Evolutionary conservation across 2,888 invertebrate genomes (phyloP).

Genomic region (Lydus trimaculatus): DNA sequence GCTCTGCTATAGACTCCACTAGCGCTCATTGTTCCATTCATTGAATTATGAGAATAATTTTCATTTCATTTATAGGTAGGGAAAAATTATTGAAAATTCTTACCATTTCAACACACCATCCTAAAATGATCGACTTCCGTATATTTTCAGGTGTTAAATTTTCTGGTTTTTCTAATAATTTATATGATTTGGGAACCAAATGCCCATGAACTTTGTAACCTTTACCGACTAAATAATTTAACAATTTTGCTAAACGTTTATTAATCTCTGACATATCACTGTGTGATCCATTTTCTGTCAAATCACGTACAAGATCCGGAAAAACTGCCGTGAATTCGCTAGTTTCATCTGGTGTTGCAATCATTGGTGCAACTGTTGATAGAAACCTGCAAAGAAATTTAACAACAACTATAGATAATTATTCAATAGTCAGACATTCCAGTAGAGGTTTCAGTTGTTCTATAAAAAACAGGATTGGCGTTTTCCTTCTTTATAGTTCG

Average conservation of each 20-base stretch:
- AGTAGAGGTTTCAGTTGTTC: no score
- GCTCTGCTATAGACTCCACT: no score
- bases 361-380: slow-evolving; percentile 69
- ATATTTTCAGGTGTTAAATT: slow-evolving; percentile 79
- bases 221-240: slow-evolving; percentile 82
- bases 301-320: slow-evolving; percentile 84
- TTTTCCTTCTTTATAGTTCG: no score
- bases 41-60: no score
- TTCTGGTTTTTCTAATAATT: slow-evolving; percentile 71
- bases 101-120: slow-evolving; percentile 96
- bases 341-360: slow-evolving; percentile 80
- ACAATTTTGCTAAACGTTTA: slow-evolving; percentile 81
- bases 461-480: no score
- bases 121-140: slow-evolving; percentile 81
- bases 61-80: no score
- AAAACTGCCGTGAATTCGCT: slow-evolving; percentile 88
- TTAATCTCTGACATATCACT: slow-evolving; percentile 80
- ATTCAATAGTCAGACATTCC: no score
- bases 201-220: slow-evolving; percentile 88
- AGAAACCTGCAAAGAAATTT: slow-evolving; percentile 59
- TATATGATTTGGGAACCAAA: slow-evolving; percentile 77
- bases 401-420: no score
- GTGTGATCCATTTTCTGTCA: slow-evolving; percentile 78
- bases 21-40: no score
- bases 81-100: neutral